phyloP scores from a whole-genome alignment of 1,140 invertebrate species.

The Heterodera schachtii region DNA sequence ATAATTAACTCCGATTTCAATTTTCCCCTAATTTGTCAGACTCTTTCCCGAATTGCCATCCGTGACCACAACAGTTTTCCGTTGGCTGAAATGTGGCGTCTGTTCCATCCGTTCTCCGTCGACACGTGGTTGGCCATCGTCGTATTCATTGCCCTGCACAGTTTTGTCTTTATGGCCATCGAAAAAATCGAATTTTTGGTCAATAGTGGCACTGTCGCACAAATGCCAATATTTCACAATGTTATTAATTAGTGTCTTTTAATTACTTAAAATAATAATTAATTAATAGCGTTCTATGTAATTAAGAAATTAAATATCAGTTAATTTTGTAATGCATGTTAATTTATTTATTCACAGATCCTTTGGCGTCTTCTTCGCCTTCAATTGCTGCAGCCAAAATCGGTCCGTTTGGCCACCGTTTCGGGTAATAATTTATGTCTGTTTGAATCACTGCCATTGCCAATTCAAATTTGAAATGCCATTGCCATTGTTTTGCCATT shows the following conservation, averaged over 20 bases:
- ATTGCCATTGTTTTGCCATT: too few species aligned
- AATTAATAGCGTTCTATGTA: too few species aligned
- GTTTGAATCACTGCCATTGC: background rate
- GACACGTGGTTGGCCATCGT: background rate
- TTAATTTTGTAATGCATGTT: too few species aligned
- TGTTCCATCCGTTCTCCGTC: conserved; percentile 6
- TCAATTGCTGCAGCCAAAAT: background rate
- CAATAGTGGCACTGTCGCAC: background rate
- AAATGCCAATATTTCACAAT: background rate
- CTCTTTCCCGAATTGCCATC: background rate
- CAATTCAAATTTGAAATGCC: too few species aligned
- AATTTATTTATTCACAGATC: too few species aligned
- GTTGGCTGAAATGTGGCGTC: conserved; percentile 6
- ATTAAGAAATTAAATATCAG: too few species aligned
- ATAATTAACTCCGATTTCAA: too few species aligned
- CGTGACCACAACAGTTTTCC: background rate
- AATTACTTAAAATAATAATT: background rate
- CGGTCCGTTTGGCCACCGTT: background rate
- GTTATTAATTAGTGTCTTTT: background rate
- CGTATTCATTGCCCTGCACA: background rate
- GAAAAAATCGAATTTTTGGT: conserved; percentile 5
- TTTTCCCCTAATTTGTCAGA: background rate
- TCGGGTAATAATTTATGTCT: background rate
- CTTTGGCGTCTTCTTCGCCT: background rate
- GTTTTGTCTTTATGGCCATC: background rate